Evolutionary conservation across 2,797 vertebrate species (phyloP).

Genomic region (Fringilla coelebs): DNA sequence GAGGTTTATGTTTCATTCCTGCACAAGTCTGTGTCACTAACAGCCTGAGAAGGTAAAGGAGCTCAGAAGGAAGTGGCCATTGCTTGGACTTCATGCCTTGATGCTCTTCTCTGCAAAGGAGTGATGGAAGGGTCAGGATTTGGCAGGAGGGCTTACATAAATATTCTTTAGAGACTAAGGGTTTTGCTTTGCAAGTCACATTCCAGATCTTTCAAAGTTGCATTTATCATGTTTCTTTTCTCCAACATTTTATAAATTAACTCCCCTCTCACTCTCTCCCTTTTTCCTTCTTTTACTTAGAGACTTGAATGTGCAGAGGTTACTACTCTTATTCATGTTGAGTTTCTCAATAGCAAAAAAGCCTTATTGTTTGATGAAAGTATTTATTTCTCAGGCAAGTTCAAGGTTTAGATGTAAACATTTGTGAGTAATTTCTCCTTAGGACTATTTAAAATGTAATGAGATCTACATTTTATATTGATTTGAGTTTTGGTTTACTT

Average conservation of each 20-base stretch:
- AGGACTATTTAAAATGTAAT: constrained; percentile 23
- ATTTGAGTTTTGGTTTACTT: constrained; percentile 20
- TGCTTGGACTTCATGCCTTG: neutral
- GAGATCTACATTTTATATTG: neutral
- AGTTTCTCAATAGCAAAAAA: neutral
- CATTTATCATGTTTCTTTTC: neutral
- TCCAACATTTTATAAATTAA: neutral
- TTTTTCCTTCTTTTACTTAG: neutral
- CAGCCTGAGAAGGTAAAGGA: neutral
- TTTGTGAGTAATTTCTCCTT: neutral
- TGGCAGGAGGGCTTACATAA: neutral
- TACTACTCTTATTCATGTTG: neutral
- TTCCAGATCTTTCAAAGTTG: neutral
- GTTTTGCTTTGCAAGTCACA: neutral
- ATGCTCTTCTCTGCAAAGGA: neutral
- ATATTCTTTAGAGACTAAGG: neutral
- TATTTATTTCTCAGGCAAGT: neutral
- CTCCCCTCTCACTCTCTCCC: neutral
- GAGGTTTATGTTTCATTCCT: neutral
- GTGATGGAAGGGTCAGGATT: neutral
- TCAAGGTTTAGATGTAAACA: constrained; percentile 20
- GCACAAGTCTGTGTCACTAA: neutral
- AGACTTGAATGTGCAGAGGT: neutral
- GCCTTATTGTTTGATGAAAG: neutral
- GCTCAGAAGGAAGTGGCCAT: neutral